Conservation (phyloP, 92 coral and sea anemone genomes). For the Porites lobata region DNA sequence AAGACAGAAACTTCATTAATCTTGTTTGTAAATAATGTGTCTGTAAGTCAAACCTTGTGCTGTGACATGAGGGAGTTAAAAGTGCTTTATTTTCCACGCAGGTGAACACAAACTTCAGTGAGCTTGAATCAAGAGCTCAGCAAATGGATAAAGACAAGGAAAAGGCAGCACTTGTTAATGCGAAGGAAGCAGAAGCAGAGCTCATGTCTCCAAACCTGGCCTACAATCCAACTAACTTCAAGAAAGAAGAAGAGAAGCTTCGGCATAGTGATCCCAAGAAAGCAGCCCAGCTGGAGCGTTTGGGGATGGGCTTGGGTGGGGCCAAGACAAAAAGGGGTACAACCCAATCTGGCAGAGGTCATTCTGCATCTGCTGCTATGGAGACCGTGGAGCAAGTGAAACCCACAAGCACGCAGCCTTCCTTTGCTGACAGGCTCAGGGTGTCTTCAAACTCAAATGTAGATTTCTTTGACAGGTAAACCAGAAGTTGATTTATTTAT, state of each 20-base stretch:
- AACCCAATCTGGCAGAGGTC: constrained; percentile 85
- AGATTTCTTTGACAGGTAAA: constrained; percentile 82
- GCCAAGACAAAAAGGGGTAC: constrained; percentile 35
- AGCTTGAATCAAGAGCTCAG: constrained; percentile 86
- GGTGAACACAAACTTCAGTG: constrained; percentile 95
- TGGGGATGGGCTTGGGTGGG: constrained; percentile 96
- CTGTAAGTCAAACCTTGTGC: too few relatives aligned
- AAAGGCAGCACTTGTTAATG: constrained; percentile 78
- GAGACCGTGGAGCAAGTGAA: constrained; percentile 92
- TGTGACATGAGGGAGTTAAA: neutral
- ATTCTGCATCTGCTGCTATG: constrained; percentile 97
- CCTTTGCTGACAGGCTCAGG: constrained; percentile 83
- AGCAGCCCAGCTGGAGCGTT: constrained; percentile 95
- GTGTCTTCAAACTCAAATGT: constrained; percentile 72
- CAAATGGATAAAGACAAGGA: constrained; percentile 88
- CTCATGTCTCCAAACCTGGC: constrained; percentile 87
- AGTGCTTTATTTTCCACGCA: constrained; percentile 1
- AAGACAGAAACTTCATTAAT: too few relatives aligned
- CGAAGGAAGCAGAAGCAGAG: constrained; percentile 84
- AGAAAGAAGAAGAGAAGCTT: constrained; percentile 94
- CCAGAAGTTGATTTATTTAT: neutral
- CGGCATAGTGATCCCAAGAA: constrained; percentile 94
- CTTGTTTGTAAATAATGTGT: too few relatives aligned
- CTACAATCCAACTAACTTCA: constrained; percentile 84
- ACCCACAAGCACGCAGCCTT: constrained; percentile 72